Percentiles rank a stretch among this genome's conserved stretches.
Conservation (phyloP, 2,113 vertebrate species). For the Xiphias gladius region DNA sequence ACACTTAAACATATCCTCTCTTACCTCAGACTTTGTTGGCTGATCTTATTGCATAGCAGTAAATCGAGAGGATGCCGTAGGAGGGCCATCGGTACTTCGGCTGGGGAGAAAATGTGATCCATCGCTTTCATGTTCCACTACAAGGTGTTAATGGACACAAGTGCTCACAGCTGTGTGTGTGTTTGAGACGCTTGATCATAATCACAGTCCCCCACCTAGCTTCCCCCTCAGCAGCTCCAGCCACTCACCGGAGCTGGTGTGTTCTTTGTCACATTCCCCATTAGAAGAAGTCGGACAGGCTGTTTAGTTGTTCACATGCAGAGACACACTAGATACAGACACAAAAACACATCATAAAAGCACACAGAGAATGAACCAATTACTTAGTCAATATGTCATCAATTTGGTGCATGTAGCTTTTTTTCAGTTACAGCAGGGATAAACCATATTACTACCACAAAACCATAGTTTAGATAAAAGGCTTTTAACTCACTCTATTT, state of each 20-base stretch:
- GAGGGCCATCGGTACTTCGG: slow-evolving; percentile 40
- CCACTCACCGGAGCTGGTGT: slow-evolving; percentile 38
- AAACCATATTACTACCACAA: neutral
- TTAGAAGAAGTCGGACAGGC: slow-evolving; percentile 46
- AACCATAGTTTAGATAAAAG: neutral
- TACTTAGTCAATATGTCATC: slow-evolving; percentile 6
- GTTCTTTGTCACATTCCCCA: slow-evolving; percentile 63
- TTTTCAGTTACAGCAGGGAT: slow-evolving; percentile 3
- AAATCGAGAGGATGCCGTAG: slow-evolving; percentile 65
- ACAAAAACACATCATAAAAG: neutral
- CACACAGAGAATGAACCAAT: neutral
- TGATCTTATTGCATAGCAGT: slow-evolving; percentile 70
- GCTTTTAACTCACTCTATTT: slow-evolving; percentile 18
- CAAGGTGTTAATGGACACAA: slow-evolving; percentile 83
- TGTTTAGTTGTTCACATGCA: slow-evolving; percentile 32
- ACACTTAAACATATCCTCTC: slow-evolving; percentile 64
- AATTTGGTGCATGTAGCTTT: slow-evolving; percentile 18
- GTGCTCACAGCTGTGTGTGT: slow-evolving; percentile 81
- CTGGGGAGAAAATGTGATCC: slow-evolving; percentile 60
- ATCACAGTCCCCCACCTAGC: slow-evolving; percentile 38
- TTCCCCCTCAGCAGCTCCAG: neutral
- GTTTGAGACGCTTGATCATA: slow-evolving; percentile 78
- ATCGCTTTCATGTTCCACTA: slow-evolving; percentile 77
- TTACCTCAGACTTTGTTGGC: slow-evolving; percentile 59
- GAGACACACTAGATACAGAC: neutral